phyloP scores from a whole-genome alignment of 2,113 vertebrate species.

The Atherinomorus stipes region DNA sequence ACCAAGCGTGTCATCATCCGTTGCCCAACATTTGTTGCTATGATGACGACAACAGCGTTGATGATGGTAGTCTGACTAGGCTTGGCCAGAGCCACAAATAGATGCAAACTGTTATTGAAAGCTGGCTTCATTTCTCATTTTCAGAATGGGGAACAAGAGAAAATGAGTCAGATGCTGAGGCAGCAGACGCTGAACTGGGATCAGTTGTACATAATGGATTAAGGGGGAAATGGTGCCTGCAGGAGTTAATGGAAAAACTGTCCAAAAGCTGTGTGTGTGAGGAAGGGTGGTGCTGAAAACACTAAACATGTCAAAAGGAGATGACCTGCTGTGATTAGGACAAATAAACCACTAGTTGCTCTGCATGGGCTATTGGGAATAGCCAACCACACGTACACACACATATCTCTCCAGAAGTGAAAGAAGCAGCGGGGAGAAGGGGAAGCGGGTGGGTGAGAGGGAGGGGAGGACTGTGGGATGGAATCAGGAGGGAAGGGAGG shows the following conservation, averaged over 20 bases:
- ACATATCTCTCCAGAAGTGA: conserved; percentile 41
- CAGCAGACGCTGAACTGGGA: conserved; percentile 44
- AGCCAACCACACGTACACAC: conserved; percentile 34
- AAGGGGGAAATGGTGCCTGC: conserved; percentile 19
- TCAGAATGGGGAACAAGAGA: conserved; percentile 55
- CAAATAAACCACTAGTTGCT: conserved; percentile 56
- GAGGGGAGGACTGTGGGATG: conserved; percentile 64
- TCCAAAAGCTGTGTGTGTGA: conserved; percentile 31
- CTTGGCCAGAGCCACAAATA: conserved; percentile 66
- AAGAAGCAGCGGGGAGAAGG: conserved; percentile 48
- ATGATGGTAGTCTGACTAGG: conserved; percentile 56
- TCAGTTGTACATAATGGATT: conserved; percentile 39
- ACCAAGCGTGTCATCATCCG: conserved; percentile 45
- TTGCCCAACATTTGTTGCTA: conserved; percentile 46
- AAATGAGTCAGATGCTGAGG: conserved; percentile 66
- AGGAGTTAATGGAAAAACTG: conserved; percentile 25
- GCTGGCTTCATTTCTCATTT: conserved; percentile 54
- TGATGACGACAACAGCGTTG: conserved; percentile 14
- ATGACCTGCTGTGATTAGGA: conserved; percentile 38
- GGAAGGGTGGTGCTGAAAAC: conserved; percentile 43
- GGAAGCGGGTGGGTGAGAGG: conserved; percentile 59
- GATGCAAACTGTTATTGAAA: conserved; percentile 56
- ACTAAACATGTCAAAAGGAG: conserved; percentile 42
- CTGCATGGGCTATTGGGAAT: conserved; percentile 43
- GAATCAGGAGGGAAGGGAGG: conserved; percentile 67